These are phyloP conservation scores for Hemicrepidius hirtus DNA, from an alignment of 2,888 invertebrate genomes.

Conservation along the genomic window DNA sequence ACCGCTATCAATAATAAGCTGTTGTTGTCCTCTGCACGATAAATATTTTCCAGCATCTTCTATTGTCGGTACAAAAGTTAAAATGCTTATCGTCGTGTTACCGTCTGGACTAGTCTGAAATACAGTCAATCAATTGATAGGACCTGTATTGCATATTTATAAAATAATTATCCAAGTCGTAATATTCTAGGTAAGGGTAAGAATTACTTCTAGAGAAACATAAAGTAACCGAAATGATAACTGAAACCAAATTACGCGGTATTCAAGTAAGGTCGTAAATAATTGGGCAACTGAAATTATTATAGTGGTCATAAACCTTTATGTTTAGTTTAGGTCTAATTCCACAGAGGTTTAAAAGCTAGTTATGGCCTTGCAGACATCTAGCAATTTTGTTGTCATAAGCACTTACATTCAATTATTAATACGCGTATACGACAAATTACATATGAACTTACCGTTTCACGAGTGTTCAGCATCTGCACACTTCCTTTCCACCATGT, in stretches of 20 bases:
- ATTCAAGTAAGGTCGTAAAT: too few species aligned
- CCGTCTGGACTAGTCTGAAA: constrained; percentile 79
- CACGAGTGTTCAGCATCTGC: constrained; percentile 79
- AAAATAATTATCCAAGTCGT: constrained; percentile 25
- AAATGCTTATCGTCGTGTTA: constrained; percentile 85
- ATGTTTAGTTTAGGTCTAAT: too few species aligned
- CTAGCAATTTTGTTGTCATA: too few species aligned
- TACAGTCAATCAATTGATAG: constrained; percentile 10
- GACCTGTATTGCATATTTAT: constrained; percentile 24
- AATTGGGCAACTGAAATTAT: too few species aligned
- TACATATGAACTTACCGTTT: constrained; percentile 75
- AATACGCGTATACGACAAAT: too few species aligned
- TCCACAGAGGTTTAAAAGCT: too few species aligned
- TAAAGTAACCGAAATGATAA: too few species aligned
- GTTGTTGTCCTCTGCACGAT: constrained; percentile 86
- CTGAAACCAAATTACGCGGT: too few species aligned
- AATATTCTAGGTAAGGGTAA: too few species aligned
- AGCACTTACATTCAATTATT: background rate
- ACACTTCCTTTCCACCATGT: constrained; percentile 86
- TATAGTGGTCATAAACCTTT: too few species aligned
- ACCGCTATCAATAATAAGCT: constrained; percentile 82
- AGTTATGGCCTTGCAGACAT: too few species aligned
- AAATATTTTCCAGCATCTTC: constrained; percentile 87
- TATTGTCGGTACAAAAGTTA: constrained; percentile 85
- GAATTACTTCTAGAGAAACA: too few species aligned